Evolutionary conservation across 2,797 vertebrate genomes (phyloP).

Genomic region (Crenuchus spilurus): DNA sequence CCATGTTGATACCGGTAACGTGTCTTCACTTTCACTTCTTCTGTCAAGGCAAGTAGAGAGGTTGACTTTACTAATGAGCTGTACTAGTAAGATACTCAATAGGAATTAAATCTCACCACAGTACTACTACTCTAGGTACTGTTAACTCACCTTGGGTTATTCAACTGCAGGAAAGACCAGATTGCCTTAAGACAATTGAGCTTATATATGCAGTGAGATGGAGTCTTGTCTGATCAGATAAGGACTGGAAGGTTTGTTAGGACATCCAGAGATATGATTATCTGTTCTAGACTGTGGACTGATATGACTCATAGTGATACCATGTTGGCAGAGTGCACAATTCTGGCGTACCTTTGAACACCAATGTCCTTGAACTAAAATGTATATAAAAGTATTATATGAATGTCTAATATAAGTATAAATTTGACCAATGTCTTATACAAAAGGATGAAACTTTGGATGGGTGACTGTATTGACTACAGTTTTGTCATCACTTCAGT

Average conservation of each 20-base stretch:
- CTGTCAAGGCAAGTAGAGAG: conserved; percentile 2
- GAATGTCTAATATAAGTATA: not conserved
- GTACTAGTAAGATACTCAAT: not conserved
- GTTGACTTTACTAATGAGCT: not conserved
- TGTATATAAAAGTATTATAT: conserved; percentile 23
- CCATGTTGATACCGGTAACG: conserved; percentile 56
- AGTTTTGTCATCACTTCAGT: too few species aligned
- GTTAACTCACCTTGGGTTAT: conserved; percentile 53
- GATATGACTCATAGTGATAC: conserved; percentile 38
- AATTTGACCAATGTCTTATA: not conserved
- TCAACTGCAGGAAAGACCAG: conserved; percentile 13
- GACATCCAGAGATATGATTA: conserved; percentile 58
- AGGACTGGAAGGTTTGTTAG: conserved; percentile 25
- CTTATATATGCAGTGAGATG: conserved; percentile 34
- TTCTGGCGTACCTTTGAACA: conserved; percentile 41
- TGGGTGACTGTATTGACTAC: not conserved
- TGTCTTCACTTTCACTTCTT: not conserved
- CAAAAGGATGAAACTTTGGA: too few species aligned
- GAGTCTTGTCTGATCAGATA: conserved; percentile 21
- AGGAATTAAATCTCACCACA: too few species aligned
- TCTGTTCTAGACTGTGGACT: conserved; percentile 44
- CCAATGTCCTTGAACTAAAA: not conserved
- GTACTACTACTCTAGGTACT: not conserved
- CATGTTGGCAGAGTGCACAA: conserved; percentile 27
- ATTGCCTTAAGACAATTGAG: not conserved